phyloP scores from a whole-genome alignment of 2,888 invertebrate genomes.

The Tricholauxania praeusta region DNA sequence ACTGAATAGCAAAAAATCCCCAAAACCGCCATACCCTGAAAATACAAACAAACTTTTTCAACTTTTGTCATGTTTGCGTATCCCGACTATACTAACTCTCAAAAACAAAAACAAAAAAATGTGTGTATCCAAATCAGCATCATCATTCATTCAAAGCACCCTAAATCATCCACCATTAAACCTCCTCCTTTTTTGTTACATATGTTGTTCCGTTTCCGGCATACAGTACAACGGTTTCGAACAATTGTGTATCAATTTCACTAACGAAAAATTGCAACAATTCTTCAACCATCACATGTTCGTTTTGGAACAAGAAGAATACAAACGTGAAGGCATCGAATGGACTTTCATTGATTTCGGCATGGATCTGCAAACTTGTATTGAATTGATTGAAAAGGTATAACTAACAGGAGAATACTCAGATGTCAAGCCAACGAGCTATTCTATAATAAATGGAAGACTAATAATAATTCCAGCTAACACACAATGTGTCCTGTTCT shows the following conservation, averaged over 20 bases:
- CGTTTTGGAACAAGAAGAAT: conserved; percentile 93
- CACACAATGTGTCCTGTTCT: no score
- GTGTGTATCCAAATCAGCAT: background rate
- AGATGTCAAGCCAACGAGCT: no score
- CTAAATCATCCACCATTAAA: conserved; percentile 37
- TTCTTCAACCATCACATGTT: conserved; percentile 97
- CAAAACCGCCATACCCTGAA: no score
- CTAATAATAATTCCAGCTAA: no score
- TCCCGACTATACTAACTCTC: background rate
- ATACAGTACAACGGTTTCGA: conserved; percentile 89
- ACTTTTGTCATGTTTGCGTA: background rate
- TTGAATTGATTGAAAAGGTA: conserved; percentile 83
- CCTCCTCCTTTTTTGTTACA: conserved; percentile 47
- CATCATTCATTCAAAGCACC: conserved; percentile 25
- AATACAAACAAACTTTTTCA: no score
- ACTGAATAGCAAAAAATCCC: no score
- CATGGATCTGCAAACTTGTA: conserved; percentile 87
- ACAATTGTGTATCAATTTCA: conserved; percentile 95
- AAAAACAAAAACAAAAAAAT: conserved; percentile 22
- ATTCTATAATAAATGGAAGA: no score
- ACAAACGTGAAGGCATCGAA: conserved; percentile 89
- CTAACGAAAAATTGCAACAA: conserved; percentile 93
- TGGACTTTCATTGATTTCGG: conserved; percentile 96
- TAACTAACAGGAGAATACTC: conserved; percentile 31
- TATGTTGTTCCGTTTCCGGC: conserved; percentile 64